Conservation (phyloP, 1,140 invertebrate species). For the Nylanderia fulva region DNA sequence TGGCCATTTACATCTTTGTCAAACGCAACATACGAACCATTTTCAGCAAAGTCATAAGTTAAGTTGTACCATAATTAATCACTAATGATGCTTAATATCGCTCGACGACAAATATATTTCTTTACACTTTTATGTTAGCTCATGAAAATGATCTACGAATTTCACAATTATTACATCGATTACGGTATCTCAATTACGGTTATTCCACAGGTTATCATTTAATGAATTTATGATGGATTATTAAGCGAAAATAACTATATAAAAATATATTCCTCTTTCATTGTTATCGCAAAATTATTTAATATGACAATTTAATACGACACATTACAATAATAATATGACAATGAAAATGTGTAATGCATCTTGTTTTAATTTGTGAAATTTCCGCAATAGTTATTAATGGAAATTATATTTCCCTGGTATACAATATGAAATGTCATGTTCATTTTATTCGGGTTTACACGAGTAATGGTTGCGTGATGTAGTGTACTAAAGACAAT, state of each 20-base stretch:
- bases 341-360: not conserved
- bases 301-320: not conserved
- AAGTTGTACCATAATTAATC: constrained; percentile 24
- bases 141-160: not conserved
- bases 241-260: not conserved
- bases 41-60: not conserved
- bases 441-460: constrained; percentile 41
- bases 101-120: constrained; percentile 14
- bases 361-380: not conserved
- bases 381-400: not conserved
- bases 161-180: constrained; percentile 13
- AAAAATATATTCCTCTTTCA: not conserved
- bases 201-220: not conserved
- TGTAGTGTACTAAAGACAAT: constrained; percentile 30
- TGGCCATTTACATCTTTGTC: not conserved
- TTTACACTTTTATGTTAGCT: not conserved
- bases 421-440: constrained; percentile 41
- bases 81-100: constrained; percentile 20
- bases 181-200: not conserved
- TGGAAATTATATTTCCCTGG: not conserved
- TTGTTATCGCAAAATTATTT: constrained; percentile 12
- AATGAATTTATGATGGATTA: not conserved
- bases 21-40: not conserved
- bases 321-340: not conserved
- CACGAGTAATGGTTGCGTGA: constrained; percentile 23